Base-by-base conservation (phyloP, 2,888 invertebrate species). In the Nephrocerus scutellatus region DNA sequence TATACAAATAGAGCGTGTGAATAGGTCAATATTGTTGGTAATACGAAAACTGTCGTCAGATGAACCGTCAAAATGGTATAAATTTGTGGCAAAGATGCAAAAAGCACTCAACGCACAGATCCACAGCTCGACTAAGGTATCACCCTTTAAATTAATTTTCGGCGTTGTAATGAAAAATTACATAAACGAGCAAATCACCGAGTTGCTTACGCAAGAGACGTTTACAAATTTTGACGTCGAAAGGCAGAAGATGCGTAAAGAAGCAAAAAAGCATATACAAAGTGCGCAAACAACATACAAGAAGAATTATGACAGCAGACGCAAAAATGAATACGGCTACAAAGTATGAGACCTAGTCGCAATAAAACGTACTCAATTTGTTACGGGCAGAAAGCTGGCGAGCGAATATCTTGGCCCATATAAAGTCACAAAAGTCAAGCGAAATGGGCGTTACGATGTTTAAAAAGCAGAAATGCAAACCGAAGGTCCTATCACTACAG, bases 171-270 rank as follows among this genome's bases (percentile, higher is more conserved):
- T 28, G n/a, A 28, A 28, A 12, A 28, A 28, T 28, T 7, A 13
- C 7, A 13, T 28, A n/a, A 28, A 28, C 28, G n/a, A 12, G n/a
- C 28, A 28, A 28, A n/a, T 28, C 14, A 28, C 28, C 28, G 28
- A 28, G n/a, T 7, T 13, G n/a, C n/a, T 28, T n/a, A n/a, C 6
- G n/a, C 12, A 28, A 28, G 28, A n/a, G 28, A 12, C 8, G 13
- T 13, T 12, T 7, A n/a, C 6, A 7, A 28, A 28, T 12, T 28
- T 28, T 13, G 28, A 28, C 14, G 13, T 8, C n/a, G 28, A 28
- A 28, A 7, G 28, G 8, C 28, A 28, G 28, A n/a, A 28, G 28
- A 13, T n/a, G 28, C 10, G 28, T 12, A 12, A 28, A 12, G 12
- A 13, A 12, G 28, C 28, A 7, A 28, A 28, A 13, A 28, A 12